Conservation (phyloP, 1,140 invertebrate genomes). For the Aradophagus sp. region DNA sequence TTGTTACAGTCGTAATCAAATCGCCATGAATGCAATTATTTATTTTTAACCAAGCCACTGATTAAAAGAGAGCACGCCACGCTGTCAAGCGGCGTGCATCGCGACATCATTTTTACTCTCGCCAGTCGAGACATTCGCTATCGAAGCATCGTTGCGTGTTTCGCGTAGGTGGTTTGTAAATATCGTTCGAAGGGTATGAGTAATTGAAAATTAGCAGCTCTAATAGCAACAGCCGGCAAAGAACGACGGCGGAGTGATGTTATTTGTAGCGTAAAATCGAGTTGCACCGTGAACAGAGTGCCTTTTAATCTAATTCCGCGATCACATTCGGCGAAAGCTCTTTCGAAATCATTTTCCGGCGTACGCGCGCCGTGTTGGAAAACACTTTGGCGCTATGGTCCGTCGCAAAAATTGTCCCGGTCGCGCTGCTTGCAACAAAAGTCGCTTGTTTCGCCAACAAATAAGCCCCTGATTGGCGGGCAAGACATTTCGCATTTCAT, state of each 20-base stretch:
- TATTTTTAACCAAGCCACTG: too few species aligned
- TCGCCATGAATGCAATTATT: too few species aligned
- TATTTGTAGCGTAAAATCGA: constrained; percentile 69
- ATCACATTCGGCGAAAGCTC: constrained; percentile 59
- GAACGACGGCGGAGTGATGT: constrained; percentile 60
- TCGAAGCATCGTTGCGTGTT: constrained; percentile 6
- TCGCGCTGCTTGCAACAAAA: constrained; percentile 7
- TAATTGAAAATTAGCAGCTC: constrained; percentile 71
- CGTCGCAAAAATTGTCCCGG: constrained; percentile 24
- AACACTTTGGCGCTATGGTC: too few species aligned
- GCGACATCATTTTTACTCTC: too few species aligned
- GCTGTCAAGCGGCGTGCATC: too few species aligned
- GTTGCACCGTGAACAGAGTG: constrained; percentile 63
- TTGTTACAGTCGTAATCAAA: too few species aligned
- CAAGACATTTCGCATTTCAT: constrained; percentile 26
- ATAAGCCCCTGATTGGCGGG: constrained; percentile 11
- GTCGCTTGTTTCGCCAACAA: constrained; percentile 39
- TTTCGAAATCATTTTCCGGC: constrained; percentile 61
- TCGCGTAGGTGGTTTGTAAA: constrained; percentile 62
- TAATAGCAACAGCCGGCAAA: constrained; percentile 65
- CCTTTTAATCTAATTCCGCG: constrained; percentile 68
- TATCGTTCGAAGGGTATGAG: constrained; percentile 63
- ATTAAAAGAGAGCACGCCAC: too few species aligned
- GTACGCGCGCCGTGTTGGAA: too few species aligned
- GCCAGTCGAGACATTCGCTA: too few species aligned